Evolutionary conservation across 2,888 invertebrate species (phyloP).

Genomic region (Pediacus dermestoides): DNA sequence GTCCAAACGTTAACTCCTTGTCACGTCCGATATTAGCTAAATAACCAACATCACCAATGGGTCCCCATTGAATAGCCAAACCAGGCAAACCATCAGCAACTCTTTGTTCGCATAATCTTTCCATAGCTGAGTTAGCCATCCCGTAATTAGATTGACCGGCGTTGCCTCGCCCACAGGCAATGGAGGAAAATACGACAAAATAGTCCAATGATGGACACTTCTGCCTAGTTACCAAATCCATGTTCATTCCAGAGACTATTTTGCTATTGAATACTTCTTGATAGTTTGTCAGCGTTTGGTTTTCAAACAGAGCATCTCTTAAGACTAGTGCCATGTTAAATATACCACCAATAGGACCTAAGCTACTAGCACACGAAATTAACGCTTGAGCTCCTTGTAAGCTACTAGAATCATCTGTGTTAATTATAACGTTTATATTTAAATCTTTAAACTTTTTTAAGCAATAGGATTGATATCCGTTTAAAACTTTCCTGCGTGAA

Average conservation of each 20-base stretch:
- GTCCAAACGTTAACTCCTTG: conserved; percentile 19
- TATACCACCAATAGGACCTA: conserved; percentile 57
- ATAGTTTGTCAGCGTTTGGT: conserved; percentile 53
- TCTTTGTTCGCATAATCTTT: conserved; percentile 32
- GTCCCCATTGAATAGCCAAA: conserved; percentile 34
- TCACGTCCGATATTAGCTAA: conserved; percentile 14
- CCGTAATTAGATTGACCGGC: conserved; percentile 34
- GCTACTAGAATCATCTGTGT: conserved; percentile 46
- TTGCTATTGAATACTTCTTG: conserved; percentile 57
- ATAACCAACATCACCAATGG: conserved; percentile 31
- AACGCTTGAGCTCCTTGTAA: conserved; percentile 47
- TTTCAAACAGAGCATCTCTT: conserved; percentile 54
- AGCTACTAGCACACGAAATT: conserved; percentile 43
- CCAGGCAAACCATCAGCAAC: conserved; percentile 29
- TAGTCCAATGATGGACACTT: conserved; percentile 47
- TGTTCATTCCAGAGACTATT: conserved; percentile 55
- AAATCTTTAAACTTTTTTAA: conserved; percentile 37
- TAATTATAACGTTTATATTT: conserved; percentile 46
- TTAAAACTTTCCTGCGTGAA: conserved; percentile 56
- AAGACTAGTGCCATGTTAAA: conserved; percentile 50
- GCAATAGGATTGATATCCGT: conserved; percentile 59
- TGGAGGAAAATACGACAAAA: conserved; percentile 33
- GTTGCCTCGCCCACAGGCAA: conserved; percentile 31
- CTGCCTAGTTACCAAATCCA: conserved; percentile 55
- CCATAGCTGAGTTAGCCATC: conserved; percentile 34